Evolutionary conservation across 2,797 vertebrate species (phyloP), one percentile per base, ranked within the genome.

Genomic region (Triplophysa yarkandensis): DNA sequence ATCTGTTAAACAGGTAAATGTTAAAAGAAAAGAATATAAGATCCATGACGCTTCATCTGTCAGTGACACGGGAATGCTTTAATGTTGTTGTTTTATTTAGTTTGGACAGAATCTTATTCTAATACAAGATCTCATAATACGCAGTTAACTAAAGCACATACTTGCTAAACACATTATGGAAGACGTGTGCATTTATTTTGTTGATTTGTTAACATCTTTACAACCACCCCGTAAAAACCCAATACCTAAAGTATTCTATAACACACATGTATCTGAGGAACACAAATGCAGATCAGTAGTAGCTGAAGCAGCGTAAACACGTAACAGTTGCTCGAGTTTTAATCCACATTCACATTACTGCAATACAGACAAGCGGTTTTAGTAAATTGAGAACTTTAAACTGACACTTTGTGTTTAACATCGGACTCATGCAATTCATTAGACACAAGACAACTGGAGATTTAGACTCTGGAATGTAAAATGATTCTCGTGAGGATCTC

Each of bases 381-480:
- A 66, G 54, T 65, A 41, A 72, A 50, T 16, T 19, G 44, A 36
- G 48, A 62, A 39, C 10, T 16, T 55, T 52, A 4, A 14, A 16
- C 10, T n/a, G 23, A 25, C 50, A 14, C 39, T 41, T 39, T 2
- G 43, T 61, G 41, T 61, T 23, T 3, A 63, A 7, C 16, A 4
- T 23, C 1, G 5, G 5, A 54, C 16, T 39, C 52, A 71, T 17
- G 13, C 21, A 1, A 52, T 14, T 17, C 36, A 50, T 10, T 16
- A 28, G 27, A 48, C 48, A 41, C 43, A 79, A 14, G 9, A 10
- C 9, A n/a, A 9, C 46, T 54, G 23, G 16, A 61, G 19, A 36
- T 72, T 36, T 23, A 68, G 63, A 77, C 10, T 14, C 39, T 67
- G 71, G 64, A 72, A 81, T 76, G 60, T 50, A 55, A 75, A 23